These are phyloP conservation scores for Tineola bisselliella DNA, from an alignment of 2,888 invertebrate species.

Conservation along the genomic window DNA sequence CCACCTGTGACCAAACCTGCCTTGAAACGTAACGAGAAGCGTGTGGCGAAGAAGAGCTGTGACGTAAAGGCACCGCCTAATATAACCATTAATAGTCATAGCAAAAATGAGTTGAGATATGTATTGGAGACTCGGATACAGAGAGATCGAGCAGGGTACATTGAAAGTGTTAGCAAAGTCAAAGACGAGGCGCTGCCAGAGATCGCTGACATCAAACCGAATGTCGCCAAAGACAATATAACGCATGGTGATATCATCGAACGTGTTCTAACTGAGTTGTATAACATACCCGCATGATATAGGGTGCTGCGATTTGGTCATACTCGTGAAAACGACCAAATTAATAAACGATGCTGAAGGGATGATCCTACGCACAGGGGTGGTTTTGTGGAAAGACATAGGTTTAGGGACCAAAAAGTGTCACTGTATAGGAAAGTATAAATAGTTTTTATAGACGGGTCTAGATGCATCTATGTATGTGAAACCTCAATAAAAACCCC, in stretches of 20 bases:
- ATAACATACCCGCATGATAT: constrained; percentile 40
- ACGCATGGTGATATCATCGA: constrained; percentile 39
- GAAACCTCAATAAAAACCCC: no score
- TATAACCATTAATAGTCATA: constrained; percentile 25
- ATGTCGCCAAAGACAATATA: constrained; percentile 17
- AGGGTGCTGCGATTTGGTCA: not conserved
- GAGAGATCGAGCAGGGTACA: not conserved
- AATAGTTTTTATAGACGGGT: no score
- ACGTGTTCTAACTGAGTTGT: constrained; percentile 38
- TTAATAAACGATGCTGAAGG: no score
- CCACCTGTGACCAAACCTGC: not conserved
- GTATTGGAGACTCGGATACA: not conserved
- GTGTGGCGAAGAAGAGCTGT: no score
- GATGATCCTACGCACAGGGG: no score
- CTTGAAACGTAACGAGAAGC: no score
- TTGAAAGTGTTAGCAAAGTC: constrained; percentile 17
- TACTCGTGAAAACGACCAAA: no score
- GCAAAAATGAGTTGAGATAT: not conserved
- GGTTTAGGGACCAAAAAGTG: no score
- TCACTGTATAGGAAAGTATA: no score
- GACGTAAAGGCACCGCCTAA: constrained; percentile 35
- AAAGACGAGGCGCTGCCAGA: constrained; percentile 34
- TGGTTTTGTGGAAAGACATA: no score
- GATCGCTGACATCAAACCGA: constrained; percentile 22
- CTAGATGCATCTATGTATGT: no score